phyloP scores from a whole-genome alignment of 2,888 invertebrate species.

The Pediacus dermestoides region DNA sequence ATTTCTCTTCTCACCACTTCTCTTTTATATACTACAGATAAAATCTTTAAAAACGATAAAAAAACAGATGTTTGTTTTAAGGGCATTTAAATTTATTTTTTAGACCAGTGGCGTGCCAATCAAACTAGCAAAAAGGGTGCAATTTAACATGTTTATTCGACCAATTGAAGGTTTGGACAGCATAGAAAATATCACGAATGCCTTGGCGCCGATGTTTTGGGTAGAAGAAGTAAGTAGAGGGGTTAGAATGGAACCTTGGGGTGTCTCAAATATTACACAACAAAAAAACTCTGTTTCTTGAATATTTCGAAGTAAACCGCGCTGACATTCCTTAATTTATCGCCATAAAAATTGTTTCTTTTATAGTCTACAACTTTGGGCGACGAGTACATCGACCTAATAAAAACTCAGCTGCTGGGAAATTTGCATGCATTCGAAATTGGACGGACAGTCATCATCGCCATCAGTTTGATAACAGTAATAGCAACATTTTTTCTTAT shows the following conservation, averaged over 20 bases:
- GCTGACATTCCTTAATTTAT: not conserved
- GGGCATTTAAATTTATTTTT: conserved; percentile 10
- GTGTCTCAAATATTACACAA: not conserved
- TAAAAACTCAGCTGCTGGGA: conserved; percentile 28
- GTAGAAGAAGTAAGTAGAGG: conserved; percentile 61
- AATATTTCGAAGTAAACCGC: not conserved
- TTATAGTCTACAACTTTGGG: conserved; percentile 32
- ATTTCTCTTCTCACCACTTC: no score
- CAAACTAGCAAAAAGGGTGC: conserved; percentile 61
- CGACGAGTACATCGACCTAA: conserved; percentile 28
- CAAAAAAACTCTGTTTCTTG: not conserved
- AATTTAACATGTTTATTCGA: conserved; percentile 64
- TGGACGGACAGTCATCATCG: conserved; percentile 31
- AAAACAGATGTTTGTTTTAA: not conserved
- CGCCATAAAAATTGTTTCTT: conserved; percentile 12
- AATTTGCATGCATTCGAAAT: conserved; percentile 30
- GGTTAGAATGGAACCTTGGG: not conserved
- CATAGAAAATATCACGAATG: conserved; percentile 53
- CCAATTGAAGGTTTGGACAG: conserved; percentile 46
- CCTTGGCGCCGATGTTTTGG: conserved; percentile 64
- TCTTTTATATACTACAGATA: no score
- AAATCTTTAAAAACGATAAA: no score
- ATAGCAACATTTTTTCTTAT: conserved; percentile 19
- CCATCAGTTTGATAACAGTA: conserved; percentile 23
- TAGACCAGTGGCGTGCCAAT: conserved; percentile 55